Evolutionary conservation across 2,888 invertebrate species (phyloP), one percentile per base, ranked within the genome.

Genomic region (Harmothoe impar): DNA sequence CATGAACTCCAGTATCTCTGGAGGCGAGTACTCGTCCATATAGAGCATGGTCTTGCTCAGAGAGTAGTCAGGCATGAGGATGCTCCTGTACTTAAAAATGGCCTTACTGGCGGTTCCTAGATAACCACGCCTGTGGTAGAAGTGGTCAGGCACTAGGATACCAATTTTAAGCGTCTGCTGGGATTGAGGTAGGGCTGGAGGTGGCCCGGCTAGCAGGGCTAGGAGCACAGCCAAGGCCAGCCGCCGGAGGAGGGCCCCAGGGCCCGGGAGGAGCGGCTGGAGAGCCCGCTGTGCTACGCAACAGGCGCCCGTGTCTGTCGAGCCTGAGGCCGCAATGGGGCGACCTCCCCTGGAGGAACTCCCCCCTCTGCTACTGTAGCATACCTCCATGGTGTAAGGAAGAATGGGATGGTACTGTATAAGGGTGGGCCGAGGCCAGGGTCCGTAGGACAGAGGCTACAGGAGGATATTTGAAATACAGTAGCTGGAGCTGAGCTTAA

Each of bases 1-100:
- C 81, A 95, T 92, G 20, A 93, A 92, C 35, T 93, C 91, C 54
- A 95, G 93, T 43, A 95, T 94, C 88, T 94, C 95, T 72, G 91
- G 85, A 0, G 94, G 94, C 29, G 92, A 92, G 90, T 90, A 90
- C 35, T 81, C 29, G 54, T 84, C 84, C 35, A 78, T 52, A n/a
- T 15, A 84, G 31, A 90, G 20, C 31, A 81, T 29, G 29, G 51
- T 54, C 17, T 54, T 52, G 15, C 17, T 23, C 3, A 78, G 33
- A 1, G 51, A 52, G 35, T 81, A 90, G n/a, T 25, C 33, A 17
- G 31, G 25, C 20, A 0, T 12, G 23, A 20, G 25, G 10, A 25
- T n/a, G 23, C 33, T n/a, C 23, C 29, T 68, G 15, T n/a, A 25
- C 29, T 51, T 56, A 10, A 25, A 12, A 7, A 54, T 17, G 12